These are phyloP conservation scores for Isotomurus palustris DNA, from an alignment of 2,888 invertebrate genomes.

Conservation along the genomic window DNA sequence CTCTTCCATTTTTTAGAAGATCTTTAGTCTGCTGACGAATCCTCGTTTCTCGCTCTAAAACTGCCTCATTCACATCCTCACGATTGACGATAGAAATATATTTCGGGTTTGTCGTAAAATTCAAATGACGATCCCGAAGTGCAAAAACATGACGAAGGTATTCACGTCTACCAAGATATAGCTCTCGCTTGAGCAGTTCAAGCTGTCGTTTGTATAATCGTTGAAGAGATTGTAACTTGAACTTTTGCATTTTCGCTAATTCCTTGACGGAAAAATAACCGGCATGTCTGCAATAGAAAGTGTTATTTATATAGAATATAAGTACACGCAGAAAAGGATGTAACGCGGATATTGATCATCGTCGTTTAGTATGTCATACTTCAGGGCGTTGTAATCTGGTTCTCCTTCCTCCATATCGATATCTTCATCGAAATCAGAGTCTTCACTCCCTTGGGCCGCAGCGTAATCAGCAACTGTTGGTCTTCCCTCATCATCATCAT, in stretches of 20 bases:
- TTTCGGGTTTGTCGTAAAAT: constrained; percentile 5
- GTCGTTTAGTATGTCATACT: too few relatives aligned
- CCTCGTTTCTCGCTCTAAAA: background rate
- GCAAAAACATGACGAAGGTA: background rate
- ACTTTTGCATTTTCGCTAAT: background rate
- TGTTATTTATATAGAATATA: background rate
- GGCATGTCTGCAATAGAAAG: background rate
- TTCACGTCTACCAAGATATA: background rate
- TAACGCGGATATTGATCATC: background rate
- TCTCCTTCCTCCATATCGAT: background rate
- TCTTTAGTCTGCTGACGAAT: background rate
- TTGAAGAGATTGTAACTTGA: background rate
- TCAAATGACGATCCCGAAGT: background rate
- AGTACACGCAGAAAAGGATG: background rate
- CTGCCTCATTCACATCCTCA: background rate
- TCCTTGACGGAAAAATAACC: constrained; percentile 1
- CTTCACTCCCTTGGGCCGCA: background rate
- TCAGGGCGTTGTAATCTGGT: background rate
- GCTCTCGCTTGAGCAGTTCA: constrained; percentile 1
- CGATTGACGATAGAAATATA: background rate
- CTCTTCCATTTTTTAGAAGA: background rate
- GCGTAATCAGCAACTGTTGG: background rate
- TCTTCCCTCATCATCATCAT: background rate
- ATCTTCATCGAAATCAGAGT: background rate
- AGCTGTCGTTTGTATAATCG: background rate